Evolutionary conservation across 1,140 invertebrate genomes (phyloP), one percentile per base, ranked within the genome.

Genomic region (Ceratitis capitata): DNA sequence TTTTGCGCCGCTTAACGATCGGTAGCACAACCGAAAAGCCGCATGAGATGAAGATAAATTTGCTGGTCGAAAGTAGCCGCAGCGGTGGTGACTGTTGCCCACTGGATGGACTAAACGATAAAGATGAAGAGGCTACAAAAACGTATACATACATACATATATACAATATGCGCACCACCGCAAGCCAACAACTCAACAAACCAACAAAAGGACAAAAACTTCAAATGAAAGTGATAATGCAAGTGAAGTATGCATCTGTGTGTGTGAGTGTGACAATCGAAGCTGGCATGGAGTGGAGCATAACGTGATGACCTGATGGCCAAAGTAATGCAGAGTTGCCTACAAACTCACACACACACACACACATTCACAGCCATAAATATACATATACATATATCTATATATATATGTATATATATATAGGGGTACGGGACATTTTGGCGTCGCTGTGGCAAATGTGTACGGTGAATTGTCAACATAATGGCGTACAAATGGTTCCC

Each of bases 21-120:
- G n/a, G 39, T 14, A n/a, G 39, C 23, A 47, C 39, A 9, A 6
- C 7, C 10, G 35, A 32, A 61, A 47, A 47, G 35, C 69, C 39
- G 69, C 69, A 78, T 39, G 69, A 78, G 69, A 78, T 78, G 69
- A 78, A 78, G 69, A 78, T 78, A 78, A 78, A 78, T 78, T 78
- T 78, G 39, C 19, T 39, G n/a, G 39, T 39, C 69, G 39, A n/a
- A 78, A 78, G 69, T 78, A n/a, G 69, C 69, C 39, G 39, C 39
- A 78, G 42, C 5, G 39, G 69, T 45, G 69, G 10, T 78, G 69
- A 78, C n/a, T 45, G 69, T 6, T 47, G 39, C 69, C 69, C 45
- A 78, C 69, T 47, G 9, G 16, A 78, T 47, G 9, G 16, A 78
- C 35, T 23, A 47, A 78, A 78, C 39, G 35, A 78, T 78, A 45